phyloP scores from a whole-genome alignment of 2,113 vertebrate genomes.

The Bungarus multicinctus region DNA sequence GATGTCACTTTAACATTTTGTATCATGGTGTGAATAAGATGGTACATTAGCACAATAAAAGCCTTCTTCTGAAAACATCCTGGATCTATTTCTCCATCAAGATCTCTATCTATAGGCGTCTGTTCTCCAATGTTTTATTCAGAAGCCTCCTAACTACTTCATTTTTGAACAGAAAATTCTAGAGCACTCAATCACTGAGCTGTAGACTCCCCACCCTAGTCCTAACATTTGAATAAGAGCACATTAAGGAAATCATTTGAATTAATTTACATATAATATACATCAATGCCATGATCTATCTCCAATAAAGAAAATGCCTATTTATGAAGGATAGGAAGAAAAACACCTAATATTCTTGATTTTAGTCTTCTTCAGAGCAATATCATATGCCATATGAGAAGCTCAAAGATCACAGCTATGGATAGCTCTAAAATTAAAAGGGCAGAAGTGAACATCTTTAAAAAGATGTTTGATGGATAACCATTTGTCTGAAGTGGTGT shows the following conservation, averaged over 20 bases:
- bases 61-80: not conserved
- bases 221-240: not conserved
- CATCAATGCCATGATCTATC: not conserved
- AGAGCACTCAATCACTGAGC: not conserved
- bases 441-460: not conserved
- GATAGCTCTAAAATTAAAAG: not conserved
- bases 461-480: no score
- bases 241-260: not conserved
- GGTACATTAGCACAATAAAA: not conserved
- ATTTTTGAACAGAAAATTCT: not conserved
- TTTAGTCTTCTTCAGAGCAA: not conserved
- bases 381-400: not conserved
- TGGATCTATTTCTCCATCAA: not conserved
- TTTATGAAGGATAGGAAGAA: accelerated
- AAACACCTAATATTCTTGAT: no score
- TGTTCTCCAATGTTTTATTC: not conserved
- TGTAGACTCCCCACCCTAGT: not conserved
- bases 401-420: not conserved
- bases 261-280: not conserved
- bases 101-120: not conserved
- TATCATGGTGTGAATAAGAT: not conserved
- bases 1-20: not conserved
- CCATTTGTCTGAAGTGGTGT: no score
- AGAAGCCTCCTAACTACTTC: not conserved
- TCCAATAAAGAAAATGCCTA: not conserved